A percentile compares a stretch with the other conserved stretches of the same genome.
These are phyloP conservation scores for Asteroscopus sphinx DNA, from an alignment of 2,888 invertebrate genomes.

Conservation along the genomic window DNA sequence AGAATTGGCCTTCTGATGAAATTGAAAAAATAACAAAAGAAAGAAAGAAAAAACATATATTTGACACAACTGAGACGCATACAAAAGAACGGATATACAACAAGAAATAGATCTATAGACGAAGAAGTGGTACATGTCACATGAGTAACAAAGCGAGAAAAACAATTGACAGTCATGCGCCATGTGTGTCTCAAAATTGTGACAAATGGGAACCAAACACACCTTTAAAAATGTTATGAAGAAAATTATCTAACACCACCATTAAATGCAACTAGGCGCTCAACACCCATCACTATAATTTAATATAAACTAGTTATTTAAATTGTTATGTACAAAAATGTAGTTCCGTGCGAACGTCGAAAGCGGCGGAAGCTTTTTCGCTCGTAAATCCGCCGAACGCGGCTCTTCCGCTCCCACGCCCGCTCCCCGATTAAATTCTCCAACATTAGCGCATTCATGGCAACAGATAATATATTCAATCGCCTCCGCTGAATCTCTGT, in stretches of 20 bases:
- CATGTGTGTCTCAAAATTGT: too few species aligned
- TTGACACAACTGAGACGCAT: too few species aligned
- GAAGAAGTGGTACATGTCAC: too few species aligned
- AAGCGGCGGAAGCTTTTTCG: slow-evolving; percentile 76
- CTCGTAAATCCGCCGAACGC: slow-evolving; percentile 76
- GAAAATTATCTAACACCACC: slow-evolving; percentile 1
- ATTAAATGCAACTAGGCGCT: not conserved
- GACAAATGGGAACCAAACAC: too few species aligned
- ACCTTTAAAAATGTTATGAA: not conserved
- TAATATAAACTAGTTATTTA: slow-evolving; percentile 55
- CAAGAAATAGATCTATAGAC: too few species aligned
- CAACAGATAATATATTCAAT: slow-evolving; percentile 77
- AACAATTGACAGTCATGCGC: too few species aligned
- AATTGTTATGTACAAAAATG: slow-evolving; percentile 66
- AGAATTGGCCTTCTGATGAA: too few species aligned
- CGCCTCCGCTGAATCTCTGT: slow-evolving; percentile 66
- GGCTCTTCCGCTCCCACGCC: slow-evolving; percentile 69
- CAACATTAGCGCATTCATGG: slow-evolving; percentile 78
- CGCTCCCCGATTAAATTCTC: slow-evolving; percentile 76
- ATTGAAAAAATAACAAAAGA: not conserved
- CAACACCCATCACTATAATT: slow-evolving; percentile 42
- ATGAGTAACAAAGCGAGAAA: too few species aligned
- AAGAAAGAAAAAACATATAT: not conserved
- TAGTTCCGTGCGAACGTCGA: slow-evolving; percentile 62
- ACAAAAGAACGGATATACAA: too few species aligned